Percentiles rank a stretch among this genome's conserved stretches.
These are phyloP conservation scores for Autographa pulchrina DNA, from an alignment of 2,888 invertebrate species.

Conservation along the genomic window DNA sequence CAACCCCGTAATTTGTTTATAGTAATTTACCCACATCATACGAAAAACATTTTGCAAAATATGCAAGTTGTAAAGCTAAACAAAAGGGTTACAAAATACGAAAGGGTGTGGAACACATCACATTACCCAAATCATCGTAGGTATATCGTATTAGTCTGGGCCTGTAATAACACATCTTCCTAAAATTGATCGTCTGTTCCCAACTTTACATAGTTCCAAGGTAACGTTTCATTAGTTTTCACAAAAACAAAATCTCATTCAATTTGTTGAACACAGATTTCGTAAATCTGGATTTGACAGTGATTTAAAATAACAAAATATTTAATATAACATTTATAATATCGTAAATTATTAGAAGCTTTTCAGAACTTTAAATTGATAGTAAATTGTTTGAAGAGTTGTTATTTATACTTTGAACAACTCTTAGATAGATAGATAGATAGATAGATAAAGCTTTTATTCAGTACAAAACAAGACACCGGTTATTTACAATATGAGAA, in stretches of 20 bases:
- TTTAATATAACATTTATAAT: no score
- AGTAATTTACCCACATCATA: constrained; percentile 21
- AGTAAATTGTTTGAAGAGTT: no score
- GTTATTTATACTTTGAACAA: no score
- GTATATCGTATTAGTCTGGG: constrained; percentile 34
- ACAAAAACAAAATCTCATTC: constrained; percentile 45
- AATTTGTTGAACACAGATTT: constrained; percentile 31
- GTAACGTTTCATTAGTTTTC: constrained; percentile 47
- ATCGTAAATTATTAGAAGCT: no score
- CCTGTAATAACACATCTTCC: constrained; percentile 39
- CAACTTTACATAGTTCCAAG: constrained; percentile 41
- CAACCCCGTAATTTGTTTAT: constrained; percentile 8
- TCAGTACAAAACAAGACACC: no score
- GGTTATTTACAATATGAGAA: no score
- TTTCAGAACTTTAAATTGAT: no score
- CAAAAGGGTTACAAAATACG: constrained; percentile 42
- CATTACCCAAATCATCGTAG: constrained; percentile 43
- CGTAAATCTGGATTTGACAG: not conserved
- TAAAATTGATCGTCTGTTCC: constrained; percentile 42
- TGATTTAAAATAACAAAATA: not conserved
- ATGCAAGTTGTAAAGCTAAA: constrained; percentile 44
- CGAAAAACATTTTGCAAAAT: constrained; percentile 36
- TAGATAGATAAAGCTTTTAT: no score
- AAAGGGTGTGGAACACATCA: constrained; percentile 40
- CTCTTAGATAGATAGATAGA: no score